Evolutionary conservation across 1,140 invertebrate genomes (phyloP), one percentile per base, ranked within the genome.

Genomic region (Caerostris extrusa): DNA sequence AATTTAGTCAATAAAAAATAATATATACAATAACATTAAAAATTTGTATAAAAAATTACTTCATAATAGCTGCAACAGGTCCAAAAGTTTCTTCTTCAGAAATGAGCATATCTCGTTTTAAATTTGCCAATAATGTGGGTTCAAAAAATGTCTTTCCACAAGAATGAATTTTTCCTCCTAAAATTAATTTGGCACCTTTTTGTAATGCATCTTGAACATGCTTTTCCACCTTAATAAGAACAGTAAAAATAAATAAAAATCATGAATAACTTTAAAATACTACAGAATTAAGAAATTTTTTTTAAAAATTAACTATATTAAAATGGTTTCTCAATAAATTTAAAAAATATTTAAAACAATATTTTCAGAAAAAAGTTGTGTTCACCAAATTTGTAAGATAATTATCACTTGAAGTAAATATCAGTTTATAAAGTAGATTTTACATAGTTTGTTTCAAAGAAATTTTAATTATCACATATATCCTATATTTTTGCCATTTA

Each of bases 1-100:
- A 34, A 34, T 34, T 34, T 34, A 34, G 34, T 34, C 34, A 34
- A 34, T 34, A 34, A 0, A 34, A 34, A 34, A 34, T 34, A 34
- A 34, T 64, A 64, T 17, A 14, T 14, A 8, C 4, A 10, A 64
- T 14, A 64, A 64, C 10, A 64, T 64, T 64, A 14, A 2, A 50
- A 81, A 10, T 58, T 17, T 12, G 19, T 60, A 57, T 50, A 77
- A 77, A 3, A 34, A 95, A 95, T 96, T 96, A 97, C 96, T 97
- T 98, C 90, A 98, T 97, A 95, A 99, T 97, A 7, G 98, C 97
- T 91, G 98, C 98, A 14, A 99, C 97, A 0, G 99, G 99, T 0
- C 99, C 99, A 96, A 99, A 99, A 91, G 99, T 98, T 97, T 99
- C 99, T 95, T 99, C 98, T 7, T 96, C 96, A 95, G 98, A 98